These are phyloP conservation scores for Chrysogorgia sp. DNA, from an alignment of 92 coral and sea anemone species.

Conservation along the genomic window DNA sequence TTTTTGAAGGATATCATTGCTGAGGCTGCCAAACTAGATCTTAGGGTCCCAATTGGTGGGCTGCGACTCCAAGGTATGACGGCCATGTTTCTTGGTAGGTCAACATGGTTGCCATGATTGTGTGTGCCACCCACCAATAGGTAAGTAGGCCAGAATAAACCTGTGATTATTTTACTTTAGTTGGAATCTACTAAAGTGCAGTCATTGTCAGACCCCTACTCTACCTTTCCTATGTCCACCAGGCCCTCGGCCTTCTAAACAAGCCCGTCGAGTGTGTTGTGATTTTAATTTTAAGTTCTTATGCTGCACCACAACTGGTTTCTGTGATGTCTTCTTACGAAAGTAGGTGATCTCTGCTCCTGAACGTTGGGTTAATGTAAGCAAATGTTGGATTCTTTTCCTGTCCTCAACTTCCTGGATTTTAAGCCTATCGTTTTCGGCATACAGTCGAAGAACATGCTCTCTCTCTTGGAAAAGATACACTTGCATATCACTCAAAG, in stretches of 20 bases:
- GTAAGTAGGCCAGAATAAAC: too few species aligned
- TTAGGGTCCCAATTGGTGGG: too few species aligned
- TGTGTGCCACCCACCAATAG: too few species aligned
- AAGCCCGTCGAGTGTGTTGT: too few species aligned
- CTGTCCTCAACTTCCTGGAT: constrained; percentile 95
- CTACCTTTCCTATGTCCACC: constrained; percentile 96
- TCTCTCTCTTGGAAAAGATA: constrained; percentile 98
- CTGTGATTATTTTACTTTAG: too few species aligned
- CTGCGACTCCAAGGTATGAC: too few species aligned
- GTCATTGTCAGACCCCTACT: too few species aligned
- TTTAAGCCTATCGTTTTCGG: constrained; percentile 95
- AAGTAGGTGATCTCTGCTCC: constrained; percentile 96
- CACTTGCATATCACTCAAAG: constrained; percentile 99
- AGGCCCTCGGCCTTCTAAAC: constrained; percentile 87
- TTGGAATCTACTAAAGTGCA: too few species aligned
- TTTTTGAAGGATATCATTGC: too few species aligned
- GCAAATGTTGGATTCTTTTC: constrained; percentile 87
- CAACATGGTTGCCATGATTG: too few species aligned
- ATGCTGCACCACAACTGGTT: constrained; percentile 78
- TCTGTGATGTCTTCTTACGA: constrained; percentile 93
- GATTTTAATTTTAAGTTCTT: constrained; percentile 45
- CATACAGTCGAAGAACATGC: constrained; percentile 90
- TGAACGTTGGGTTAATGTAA: constrained; percentile 72
- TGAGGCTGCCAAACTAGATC: too few species aligned
- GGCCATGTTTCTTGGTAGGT: too few species aligned